A percentile compares a stretch with the other conserved stretches of the same genome.
These are phyloP conservation scores for Mastigias papua DNA, from an alignment of 30 jellyfish, hydroid and myxozoan genomes.

Conservation along the genomic window DNA sequence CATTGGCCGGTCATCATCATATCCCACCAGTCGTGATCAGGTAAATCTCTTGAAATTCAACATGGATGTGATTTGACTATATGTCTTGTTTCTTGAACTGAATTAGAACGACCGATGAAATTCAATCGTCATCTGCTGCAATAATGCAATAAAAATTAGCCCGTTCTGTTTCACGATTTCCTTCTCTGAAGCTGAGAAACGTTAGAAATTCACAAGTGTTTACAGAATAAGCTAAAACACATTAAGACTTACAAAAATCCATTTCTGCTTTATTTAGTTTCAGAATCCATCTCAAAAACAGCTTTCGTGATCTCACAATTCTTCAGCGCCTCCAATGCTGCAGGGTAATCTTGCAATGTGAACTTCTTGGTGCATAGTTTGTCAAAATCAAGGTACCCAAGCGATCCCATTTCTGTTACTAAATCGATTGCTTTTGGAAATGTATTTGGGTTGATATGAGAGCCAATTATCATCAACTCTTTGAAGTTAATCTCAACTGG, in stretches of 20 bases:
- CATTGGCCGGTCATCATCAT: no score
- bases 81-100: no score
- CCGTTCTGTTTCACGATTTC: no score
- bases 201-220: no score
- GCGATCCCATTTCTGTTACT: conserved; percentile 83
- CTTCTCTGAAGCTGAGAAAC: no score
- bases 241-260: not conserved
- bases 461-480: conserved; percentile 87
- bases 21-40: no score
- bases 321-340: conserved; percentile 83
- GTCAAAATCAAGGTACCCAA: conserved; percentile 75
- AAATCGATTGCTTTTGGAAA: conserved; percentile 92
- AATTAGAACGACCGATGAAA: no score
- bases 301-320: conserved; percentile 89
- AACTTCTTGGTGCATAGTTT: conserved; percentile 76
- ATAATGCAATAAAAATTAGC: no score
- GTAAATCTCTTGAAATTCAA: no score
- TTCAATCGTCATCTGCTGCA: no score
- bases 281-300: conserved; percentile 68
- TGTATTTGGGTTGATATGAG: conserved; percentile 93
- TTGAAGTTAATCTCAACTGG: conserved; percentile 90
- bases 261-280: conserved; percentile 1
- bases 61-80: no score
- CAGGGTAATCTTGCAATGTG: conserved; percentile 78
- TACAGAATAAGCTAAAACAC: no score